phyloP scores from a whole-genome alignment of 2,797 vertebrate species.

The Rhabdomys pumilio region DNA sequence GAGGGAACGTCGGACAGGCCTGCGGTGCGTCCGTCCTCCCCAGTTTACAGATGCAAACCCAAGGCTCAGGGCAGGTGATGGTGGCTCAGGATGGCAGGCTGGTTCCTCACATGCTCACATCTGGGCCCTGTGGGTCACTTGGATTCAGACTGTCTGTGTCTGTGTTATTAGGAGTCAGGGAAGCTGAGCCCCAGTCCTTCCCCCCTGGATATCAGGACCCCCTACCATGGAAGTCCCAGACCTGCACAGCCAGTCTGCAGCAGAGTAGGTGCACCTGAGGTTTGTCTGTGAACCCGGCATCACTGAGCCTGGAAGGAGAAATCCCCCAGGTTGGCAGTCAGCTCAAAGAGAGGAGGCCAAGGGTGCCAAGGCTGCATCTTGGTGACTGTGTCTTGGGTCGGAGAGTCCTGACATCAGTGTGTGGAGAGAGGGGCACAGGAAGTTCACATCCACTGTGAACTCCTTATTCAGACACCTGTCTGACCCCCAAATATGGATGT shows the following conservation, averaged over 20 bases:
- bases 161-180: neutral
- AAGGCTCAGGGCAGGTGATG: neutral
- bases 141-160: neutral
- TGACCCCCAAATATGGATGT: neutral
- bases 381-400: neutral
- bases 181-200: neutral
- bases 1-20: rapidly evolving
- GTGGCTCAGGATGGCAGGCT: no score
- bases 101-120: neutral
- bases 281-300: neutral
- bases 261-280: no score
- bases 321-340: neutral
- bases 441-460: neutral
- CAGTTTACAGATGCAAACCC: neutral
- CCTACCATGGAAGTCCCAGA: neutral
- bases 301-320: neutral
- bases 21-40: neutral
- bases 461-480: neutral
- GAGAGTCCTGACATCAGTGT: neutral
- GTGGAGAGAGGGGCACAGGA: neutral
- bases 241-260: neutral
- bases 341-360: neutral
- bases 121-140: neutral
- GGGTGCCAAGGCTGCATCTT: neutral
- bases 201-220: neutral